A percentile compares a stretch with the other conserved stretches of the same genome.
These are phyloP conservation scores for Cottoperca gobio DNA, from an alignment of 2,797 vertebrate species.

Conservation along the genomic window DNA sequence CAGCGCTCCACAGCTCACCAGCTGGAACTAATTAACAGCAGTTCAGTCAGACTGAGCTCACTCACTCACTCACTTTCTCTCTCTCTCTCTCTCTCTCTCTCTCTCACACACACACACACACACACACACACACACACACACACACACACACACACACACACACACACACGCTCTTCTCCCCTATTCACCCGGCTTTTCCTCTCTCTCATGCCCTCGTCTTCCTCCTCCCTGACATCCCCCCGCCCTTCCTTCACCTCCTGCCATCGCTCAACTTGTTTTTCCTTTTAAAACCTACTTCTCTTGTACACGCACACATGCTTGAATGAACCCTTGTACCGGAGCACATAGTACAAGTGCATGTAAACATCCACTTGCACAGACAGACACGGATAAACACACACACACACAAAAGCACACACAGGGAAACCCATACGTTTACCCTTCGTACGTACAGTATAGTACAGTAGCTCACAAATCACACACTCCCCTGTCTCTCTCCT, in stretches of 20 bases:
- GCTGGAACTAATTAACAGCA: conserved; percentile 86
- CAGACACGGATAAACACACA: conserved; percentile 2
- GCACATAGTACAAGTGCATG: conserved; percentile 35
- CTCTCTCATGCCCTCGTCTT: conserved; percentile 66
- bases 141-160: conserved; percentile 27
- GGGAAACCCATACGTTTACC: conserved; percentile 20
- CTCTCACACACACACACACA: too few relatives aligned
- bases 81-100: not conserved
- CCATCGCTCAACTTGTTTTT: conserved; percentile 64
- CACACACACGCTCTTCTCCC: conserved; percentile 19
- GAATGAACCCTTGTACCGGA: conserved; percentile 16
- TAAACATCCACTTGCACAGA: conserved; percentile 46
- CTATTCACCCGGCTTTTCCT: conserved; percentile 50
- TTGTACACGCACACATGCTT: conserved; percentile 15
- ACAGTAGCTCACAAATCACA: conserved; percentile 30
- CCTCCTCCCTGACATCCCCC: conserved; percentile 63
- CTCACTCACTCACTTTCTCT: conserved; percentile 60
- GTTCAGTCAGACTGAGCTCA: conserved; percentile 68
- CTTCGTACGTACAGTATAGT: not conserved
- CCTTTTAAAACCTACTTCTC: conserved; percentile 42
- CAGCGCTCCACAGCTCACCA: conserved; percentile 62
- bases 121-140: conserved; percentile 11
- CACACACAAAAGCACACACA: not conserved
- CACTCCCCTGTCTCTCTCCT: conserved; percentile 10
- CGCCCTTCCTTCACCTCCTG: conserved; percentile 58